Evolutionary conservation across 2,797 vertebrate genomes (phyloP), one percentile per base, ranked within the genome.

Genomic region (Sebastes ruberrimus): DNA sequence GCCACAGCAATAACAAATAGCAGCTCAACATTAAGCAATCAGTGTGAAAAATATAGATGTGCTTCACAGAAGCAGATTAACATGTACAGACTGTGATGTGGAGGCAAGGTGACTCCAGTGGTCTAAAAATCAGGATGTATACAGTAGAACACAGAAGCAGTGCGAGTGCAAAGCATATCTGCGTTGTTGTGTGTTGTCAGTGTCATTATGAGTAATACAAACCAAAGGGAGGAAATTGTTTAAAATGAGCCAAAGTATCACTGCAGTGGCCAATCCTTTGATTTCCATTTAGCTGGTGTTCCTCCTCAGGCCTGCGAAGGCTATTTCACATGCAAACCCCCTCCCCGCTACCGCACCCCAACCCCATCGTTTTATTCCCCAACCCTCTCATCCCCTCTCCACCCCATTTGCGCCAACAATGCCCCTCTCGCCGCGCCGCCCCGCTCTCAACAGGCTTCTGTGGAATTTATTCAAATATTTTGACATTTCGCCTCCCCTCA

Each of bases 391-490:
- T 89, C 83, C 88, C 80, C 89, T 92, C 91, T 92, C 86, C 88
- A 91, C 88, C 84, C 89, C 93, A 92, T 92, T 87, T 88, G 86
- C 81, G 78, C 88, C 90, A 93, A 94, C 93, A 94, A 94, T 93
- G 82, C 89, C 91, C 87, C 88, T 85, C 89, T 88, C 87, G 60
- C 88, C 59, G 46, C 90, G 74, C 89, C 84, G 30, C 87, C 85
- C 88, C 69, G 53, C 88, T 93, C 93, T 94, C 92, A 92, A 93
- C 91, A 94, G 91, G 89, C 92, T 94, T 96, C 96, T 96, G 96
- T 96, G 95, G 97, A 98, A 98, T 97, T 96, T 97, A 98, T 98
- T 98, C 97, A 98, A 98, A 98, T 98, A 98, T 98, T 99, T 98
- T 98, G 97, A 98, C 97, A 98, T 98, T 97, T 98, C 96, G 96